Conservation (phyloP, 2,888 invertebrate species). For the Bellardia bayeri region DNA sequence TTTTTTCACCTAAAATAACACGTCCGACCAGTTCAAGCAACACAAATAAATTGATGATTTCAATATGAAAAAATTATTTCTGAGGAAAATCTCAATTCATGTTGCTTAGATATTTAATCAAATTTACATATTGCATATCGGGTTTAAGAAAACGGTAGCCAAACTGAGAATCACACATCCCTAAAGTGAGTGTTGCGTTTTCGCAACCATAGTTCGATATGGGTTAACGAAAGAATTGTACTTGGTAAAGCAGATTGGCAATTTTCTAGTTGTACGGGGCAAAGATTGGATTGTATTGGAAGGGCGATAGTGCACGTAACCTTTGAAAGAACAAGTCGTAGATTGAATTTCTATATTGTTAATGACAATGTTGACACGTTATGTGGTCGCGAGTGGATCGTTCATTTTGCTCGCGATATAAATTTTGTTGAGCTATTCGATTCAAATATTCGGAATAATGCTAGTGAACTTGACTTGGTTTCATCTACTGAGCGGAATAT, state of each 20-base stretch:
- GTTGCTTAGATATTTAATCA: too few species aligned
- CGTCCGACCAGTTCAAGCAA: too few species aligned
- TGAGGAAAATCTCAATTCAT: too few species aligned
- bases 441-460: background rate
- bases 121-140: too few species aligned
- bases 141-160: too few species aligned
- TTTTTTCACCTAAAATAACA: too few species aligned
- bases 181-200: too few species aligned
- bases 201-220: too few species aligned
- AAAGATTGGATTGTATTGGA: conserved; percentile 13
- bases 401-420: conserved; percentile 32
- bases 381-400: conserved; percentile 41
- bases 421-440: conserved; percentile 26
- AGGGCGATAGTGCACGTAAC: background rate
- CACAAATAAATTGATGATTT: too few species aligned
- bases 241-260: conserved; percentile 8
- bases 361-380: conserved; percentile 9
- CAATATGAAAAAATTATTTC: too few species aligned
- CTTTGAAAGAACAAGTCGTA: background rate
- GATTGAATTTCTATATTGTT: conserved; percentile 12
- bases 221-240: background rate
- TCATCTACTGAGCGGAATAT: background rate
- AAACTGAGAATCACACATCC: too few species aligned
- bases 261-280: conserved; percentile 25
- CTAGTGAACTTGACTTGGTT: background rate